These are phyloP conservation scores for Drosophila anomelani DNA, from an alignment of 2,888 invertebrate genomes.

Conservation along the genomic window DNA sequence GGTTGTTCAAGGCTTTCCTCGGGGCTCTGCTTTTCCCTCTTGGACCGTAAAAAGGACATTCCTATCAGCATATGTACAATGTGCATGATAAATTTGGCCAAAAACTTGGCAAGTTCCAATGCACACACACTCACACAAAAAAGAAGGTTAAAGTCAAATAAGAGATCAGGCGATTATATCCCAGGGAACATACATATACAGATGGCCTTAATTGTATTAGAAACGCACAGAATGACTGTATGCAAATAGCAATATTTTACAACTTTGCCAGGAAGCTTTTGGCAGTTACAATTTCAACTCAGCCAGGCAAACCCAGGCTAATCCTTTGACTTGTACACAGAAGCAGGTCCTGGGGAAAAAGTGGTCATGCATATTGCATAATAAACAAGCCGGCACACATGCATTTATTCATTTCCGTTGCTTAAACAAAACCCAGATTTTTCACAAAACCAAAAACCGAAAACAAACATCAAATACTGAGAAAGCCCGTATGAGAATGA, in stretches of 20 bases:
- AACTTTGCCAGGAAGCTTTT: conserved; percentile 16
- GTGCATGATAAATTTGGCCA: conserved; percentile 58
- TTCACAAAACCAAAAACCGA: conserved; percentile 24
- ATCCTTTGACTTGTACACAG: conserved; percentile 19
- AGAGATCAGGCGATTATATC: conserved; percentile 41
- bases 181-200: conserved; percentile 10
- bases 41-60: conserved; percentile 49
- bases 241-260: conserved; percentile 45
- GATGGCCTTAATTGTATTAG: conserved; percentile 35
- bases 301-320: conserved; percentile 18
- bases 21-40: conserved; percentile 14
- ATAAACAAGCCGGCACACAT: conserved; percentile 55
- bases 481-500: conserved; percentile 48
- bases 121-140: conserved; percentile 2
- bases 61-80: conserved; percentile 69
- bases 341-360: conserved; percentile 15
- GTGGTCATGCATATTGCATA: conserved; percentile 65
- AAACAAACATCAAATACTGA: conserved; percentile 46
- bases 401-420: conserved; percentile 42
- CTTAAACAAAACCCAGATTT: conserved; percentile 44
- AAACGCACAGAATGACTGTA: conserved; percentile 14
- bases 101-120: conserved; percentile 26
- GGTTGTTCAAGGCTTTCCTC: conserved; percentile 25
- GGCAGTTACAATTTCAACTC: conserved; percentile 21
- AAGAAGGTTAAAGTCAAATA: conserved; percentile 14